Base-by-base conservation (phyloP, 2,113 vertebrate genomes). In the Neolamprologus devosi region DNA sequence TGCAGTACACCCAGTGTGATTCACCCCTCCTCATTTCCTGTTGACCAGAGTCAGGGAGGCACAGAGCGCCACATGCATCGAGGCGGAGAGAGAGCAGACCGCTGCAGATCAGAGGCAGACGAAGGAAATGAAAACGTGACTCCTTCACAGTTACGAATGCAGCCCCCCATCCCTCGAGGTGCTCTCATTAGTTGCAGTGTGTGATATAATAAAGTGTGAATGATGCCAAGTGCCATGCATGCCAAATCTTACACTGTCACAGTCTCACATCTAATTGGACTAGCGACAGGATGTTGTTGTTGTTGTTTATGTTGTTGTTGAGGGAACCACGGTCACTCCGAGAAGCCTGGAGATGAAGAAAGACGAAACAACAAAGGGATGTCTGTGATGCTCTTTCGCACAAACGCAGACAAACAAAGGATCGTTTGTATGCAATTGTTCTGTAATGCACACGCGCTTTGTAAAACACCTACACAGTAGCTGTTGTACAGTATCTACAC, bases 11-110 rank as follows among this genome's bases (percentile, higher is more conserved):
- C 75, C 82, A 33, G 75, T 30, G 85, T 93, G 92, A 94, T 87
- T 94, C 94, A 93, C 55, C 82, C 75, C 30, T 88, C 86, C 84
- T 92, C 91, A 90, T 88, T 93, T 95, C 93, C 92, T 95, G 91
- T 94, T 91, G 90, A 91, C 88, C 90, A 87, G 45, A 86, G 75
- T 54, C 89, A 83, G 35, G 21, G 85, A 85, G 83, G 8, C 83
- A 54, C 81, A 85, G 63, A 89, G 89, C 23, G 0, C 10, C 84
- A 68, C 83, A 63, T 53, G 65, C 42, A 87, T 87, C 28, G 28
- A 28, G 28, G 58, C 37, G 3, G 60, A 45, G 28, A 16, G 75
- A 54, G 49, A 87, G 75, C 65, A 55, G 75, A 53, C 7, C 51
- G 1, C 21, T 28, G 42, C 68, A 83, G 92, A 87, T 88, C 85